Conservation (phyloP, 37 sponge, comb jelly and placozoan species). For the Axinella damicornis region DNA sequence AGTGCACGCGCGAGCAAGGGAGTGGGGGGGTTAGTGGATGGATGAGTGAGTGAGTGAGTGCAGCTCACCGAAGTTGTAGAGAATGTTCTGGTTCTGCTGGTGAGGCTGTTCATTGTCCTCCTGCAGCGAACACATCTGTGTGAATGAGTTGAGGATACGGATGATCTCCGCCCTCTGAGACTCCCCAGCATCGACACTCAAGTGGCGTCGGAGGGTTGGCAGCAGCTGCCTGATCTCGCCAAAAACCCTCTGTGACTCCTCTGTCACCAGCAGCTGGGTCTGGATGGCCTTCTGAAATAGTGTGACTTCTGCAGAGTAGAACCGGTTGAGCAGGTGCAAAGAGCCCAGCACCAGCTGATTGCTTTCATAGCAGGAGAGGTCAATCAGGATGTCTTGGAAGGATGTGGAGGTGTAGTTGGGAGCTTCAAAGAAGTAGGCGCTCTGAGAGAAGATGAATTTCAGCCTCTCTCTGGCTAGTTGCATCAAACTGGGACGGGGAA, state of each 20-base stretch:
- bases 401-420: not conserved
- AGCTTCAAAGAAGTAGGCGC: slow-evolving; percentile 21
- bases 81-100: slow-evolving; percentile 81
- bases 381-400: not conserved
- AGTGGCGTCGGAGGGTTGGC: not conserved
- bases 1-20: no score
- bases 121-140: slow-evolving; percentile 38
- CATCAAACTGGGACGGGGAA: not conserved
- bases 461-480: slow-evolving; percentile 6
- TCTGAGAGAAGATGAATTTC: slow-evolving; percentile 3
- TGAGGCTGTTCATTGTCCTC: slow-evolving; percentile 65
- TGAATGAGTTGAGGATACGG: slow-evolving; percentile 8
- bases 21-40: no score
- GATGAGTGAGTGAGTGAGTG: no score
- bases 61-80: slow-evolving; percentile 68
- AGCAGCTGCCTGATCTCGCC: not conserved
- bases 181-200: not conserved
- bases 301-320: slow-evolving; percentile 29
- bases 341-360: slow-evolving; percentile 56
- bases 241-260: slow-evolving; percentile 1
- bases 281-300: slow-evolving; percentile 71
- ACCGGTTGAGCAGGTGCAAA: slow-evolving; percentile 56
- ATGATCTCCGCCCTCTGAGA: slow-evolving; percentile 35
- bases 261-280: slow-evolving; percentile 40
- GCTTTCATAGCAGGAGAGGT: slow-evolving; percentile 54